Evolutionary conservation across 2,113 vertebrate genomes (phyloP), one percentile per base, ranked within the genome.

Genomic region (Myrmophylax atrothorax): DNA sequence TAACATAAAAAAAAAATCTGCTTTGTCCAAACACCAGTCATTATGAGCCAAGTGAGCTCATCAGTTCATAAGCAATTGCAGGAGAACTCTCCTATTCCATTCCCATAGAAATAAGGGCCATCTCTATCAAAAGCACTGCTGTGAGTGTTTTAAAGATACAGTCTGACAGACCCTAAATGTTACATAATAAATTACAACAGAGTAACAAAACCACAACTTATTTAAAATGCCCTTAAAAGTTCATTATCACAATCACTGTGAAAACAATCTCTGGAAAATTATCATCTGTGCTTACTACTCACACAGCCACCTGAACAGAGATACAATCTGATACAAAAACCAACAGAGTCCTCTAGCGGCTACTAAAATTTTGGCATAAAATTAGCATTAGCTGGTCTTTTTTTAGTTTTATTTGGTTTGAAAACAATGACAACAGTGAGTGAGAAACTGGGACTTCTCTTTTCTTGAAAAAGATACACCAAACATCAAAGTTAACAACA

Each of bases 311-410:
- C 70, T 28, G 35, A 52, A 26, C 26, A 84, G 24, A 80, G 46
- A 88, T 31, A 15, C 9, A 85, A 55, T 40, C 44, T 40, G 0
- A 88, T 67, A 77, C 19, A 77, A 88, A 93, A 93, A 77, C 10
- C 94, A 92, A 96, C 31, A 95, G 94, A 97, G 96, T 93, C 95
- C 96, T 94, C 93, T 96, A 96, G 94, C 76, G 92, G 94, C 88
- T 95, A 89, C 40, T 72, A 59, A 82, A 92, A 94, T 81, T 93
- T 96, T 84, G 96, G 89, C 92, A 84, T 84, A 89, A 87, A 82
- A 66, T 70, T 83, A 1, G 1, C 47, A 76, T 66, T 77, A 78
- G 35, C 25, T 90, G 20, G 26, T 9, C 7, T 31, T 74, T 68
- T 78, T 80, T 78, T 70, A 77, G 10, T 38, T 94, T 84, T 59